Evolutionary conservation across 1,140 invertebrate species (phyloP).

Genomic region (Leptinotarsa lineolata): DNA sequence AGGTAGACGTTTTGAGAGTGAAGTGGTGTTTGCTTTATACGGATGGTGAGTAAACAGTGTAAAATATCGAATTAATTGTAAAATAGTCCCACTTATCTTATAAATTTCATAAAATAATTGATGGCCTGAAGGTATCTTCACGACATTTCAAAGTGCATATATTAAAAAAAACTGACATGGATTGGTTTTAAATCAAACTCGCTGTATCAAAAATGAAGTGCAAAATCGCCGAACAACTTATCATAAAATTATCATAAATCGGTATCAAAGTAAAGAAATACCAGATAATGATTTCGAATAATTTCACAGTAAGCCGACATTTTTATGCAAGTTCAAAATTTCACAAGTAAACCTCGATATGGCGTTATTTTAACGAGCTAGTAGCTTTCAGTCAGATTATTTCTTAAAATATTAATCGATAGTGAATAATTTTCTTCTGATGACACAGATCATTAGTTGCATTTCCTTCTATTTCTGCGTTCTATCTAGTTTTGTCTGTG

Average conservation of each 20-base stretch:
- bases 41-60: constrained; percentile 4
- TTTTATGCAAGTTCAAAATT: too few relatives aligned
- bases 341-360: too few relatives aligned
- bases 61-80: neutral
- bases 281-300: too few relatives aligned
- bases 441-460: too few relatives aligned
- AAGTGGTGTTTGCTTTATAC: constrained; percentile 8
- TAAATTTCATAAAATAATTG: neutral
- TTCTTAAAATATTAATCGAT: too few relatives aligned
- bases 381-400: too few relatives aligned
- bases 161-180: neutral
- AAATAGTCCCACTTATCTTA: neutral
- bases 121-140: neutral
- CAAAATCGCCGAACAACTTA: neutral
- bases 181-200: neutral
- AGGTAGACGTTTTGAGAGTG: neutral
- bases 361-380: too few relatives aligned
- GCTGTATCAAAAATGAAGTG: neutral
- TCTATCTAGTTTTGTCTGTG: too few relatives aligned
- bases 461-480: too few relatives aligned
- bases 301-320: too few relatives aligned
- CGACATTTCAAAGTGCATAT: constrained; percentile 2
- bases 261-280: too few relatives aligned
- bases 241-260: constrained; percentile 1
- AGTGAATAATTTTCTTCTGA: too few relatives aligned